Evolutionary conservation across 2,888 invertebrate genomes (phyloP), one percentile per base, ranked within the genome.

Genomic region (Ryuthela nishihirai): DNA sequence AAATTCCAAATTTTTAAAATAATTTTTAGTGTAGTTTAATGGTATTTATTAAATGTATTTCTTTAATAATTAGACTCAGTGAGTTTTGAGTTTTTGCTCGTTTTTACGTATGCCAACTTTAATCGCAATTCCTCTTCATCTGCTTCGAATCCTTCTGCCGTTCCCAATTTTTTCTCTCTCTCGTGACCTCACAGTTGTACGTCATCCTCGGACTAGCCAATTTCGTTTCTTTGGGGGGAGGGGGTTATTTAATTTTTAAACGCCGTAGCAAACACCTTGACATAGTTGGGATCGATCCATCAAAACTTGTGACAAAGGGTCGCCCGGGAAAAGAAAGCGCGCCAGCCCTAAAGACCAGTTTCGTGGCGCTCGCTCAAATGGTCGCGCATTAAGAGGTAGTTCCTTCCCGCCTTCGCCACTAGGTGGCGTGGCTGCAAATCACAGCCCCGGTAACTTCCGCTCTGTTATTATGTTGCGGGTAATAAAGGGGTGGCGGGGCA

Each of bases 231-330:
- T n/a, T n/a, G n/a, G n/a, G n/a, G n/a, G n/a, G n/a, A n/a, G n/a
- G n/a, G n/a, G n/a, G n/a, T n/a, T n/a, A 47, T 59, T 59, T 59
- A 59, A 59, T 59, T 59, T 53, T 59, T 59, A 59, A 59, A 53
- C 40, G 48, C 44, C 53, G 48, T 44, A 40, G 52, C 46, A 50
- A 52, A 58, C 52, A 58, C 58, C 52, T 47, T 44, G 42, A 45
- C 25, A 38, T 42, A 52, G 45, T 59, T 53, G 52, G 21, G 52
- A 52, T 43, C 29, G 47, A 59, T 59, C 45, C 38, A 47, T 59
- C 59, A 59, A 44, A 21, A 6, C 34, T n/a, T 26, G 47, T 53
- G 53, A 53, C 53, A 59, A 53, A 48, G 44, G 29, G 48, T 53
- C 43, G 47, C 48, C 47, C 12, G 7, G 18, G 42, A 42, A 29